Base-by-base conservation (phyloP, 2,797 vertebrate genomes). In the Ataeniobius toweri region DNA sequence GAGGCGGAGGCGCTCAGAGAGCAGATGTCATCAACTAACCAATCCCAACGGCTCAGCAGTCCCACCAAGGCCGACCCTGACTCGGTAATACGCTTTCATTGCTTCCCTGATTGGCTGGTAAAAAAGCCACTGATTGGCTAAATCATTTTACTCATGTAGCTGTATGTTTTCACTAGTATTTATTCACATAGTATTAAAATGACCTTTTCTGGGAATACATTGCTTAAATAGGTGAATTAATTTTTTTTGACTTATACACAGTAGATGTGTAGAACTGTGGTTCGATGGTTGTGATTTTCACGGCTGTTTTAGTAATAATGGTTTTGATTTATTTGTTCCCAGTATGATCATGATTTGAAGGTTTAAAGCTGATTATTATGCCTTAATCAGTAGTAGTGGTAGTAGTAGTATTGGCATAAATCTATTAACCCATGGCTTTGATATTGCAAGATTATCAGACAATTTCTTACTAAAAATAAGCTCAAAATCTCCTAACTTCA, bases 1-100 rank as follows among this genome's bases (percentile, higher is more conserved):
- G 98, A 99, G 90, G 96, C 96, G 26, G 97, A 97, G 93, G 93
- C 96, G 89, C 95, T 99, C 90, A 94, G 95, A 93, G 97, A 98
- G 91, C 98, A 98, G 94, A 96, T 99, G 92, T 96, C 96, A 0
- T 97, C 96, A 18, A 96, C 95, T 83, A 97, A 96, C 96, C 97
- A 97, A 95, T 97, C 97, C 92, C 96, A 97, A 84, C 97, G 96
- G 73, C 95, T 96, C 84, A 94, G 96, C 87, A 96, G 97, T 0
- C 97, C 97, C 83, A 94, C 95, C 94, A 96, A 97, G 93, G 97
- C 96, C 88, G 96, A 97, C 85, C 94, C 97, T 51, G 96, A 99
- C 90, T 96, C 95, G 97, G 98, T 99, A 96, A 95, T 93, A 65
- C 50, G 58, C 28, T 79, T 67, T 77, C 58, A 63, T 80, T 73